These are phyloP conservation scores for Linepithema humile DNA, from an alignment of 1,140 invertebrate genomes.

Conservation along the genomic window DNA sequence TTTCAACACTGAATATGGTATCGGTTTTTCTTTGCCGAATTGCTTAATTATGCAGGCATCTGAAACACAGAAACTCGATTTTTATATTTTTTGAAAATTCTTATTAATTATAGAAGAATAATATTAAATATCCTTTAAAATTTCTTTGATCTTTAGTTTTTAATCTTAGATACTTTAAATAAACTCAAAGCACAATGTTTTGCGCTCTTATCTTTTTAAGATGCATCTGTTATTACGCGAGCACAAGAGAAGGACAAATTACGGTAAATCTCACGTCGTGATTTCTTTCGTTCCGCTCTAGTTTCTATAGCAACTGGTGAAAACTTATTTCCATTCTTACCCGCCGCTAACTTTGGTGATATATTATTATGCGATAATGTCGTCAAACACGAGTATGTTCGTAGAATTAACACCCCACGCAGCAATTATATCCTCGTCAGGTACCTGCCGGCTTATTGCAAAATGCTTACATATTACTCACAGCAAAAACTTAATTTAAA, in stretches of 20 bases:
- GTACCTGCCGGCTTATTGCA: background rate
- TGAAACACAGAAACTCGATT: background rate
- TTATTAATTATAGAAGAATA: background rate
- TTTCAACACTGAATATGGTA: too few relatives aligned
- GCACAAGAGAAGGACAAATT: slow-evolving; percentile 2
- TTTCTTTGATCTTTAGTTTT: background rate
- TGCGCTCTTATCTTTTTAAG: background rate
- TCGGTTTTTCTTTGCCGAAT: background rate
- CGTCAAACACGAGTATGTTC: slow-evolving; percentile 27
- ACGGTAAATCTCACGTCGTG: slow-evolving; percentile 45
- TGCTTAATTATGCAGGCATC: background rate
- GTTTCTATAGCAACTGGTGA: slow-evolving; percentile 52
- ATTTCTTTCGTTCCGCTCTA: slow-evolving; percentile 65
- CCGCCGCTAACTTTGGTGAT: slow-evolving; percentile 28
- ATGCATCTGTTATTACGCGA: background rate
- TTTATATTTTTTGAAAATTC: background rate
- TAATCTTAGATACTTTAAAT: background rate
- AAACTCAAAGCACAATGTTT: background rate
- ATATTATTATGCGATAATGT: slow-evolving; percentile 44
- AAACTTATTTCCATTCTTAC: slow-evolving; percentile 47
- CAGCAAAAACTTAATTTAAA: background rate
- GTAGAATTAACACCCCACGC: slow-evolving; percentile 62
- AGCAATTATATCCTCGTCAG: slow-evolving; percentile 52
- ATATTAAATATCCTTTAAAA: too few relatives aligned
- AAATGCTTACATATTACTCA: background rate